Evolutionary conservation across 1,140 invertebrate genomes (phyloP).

Genomic region (Drosophila leontia): DNA sequence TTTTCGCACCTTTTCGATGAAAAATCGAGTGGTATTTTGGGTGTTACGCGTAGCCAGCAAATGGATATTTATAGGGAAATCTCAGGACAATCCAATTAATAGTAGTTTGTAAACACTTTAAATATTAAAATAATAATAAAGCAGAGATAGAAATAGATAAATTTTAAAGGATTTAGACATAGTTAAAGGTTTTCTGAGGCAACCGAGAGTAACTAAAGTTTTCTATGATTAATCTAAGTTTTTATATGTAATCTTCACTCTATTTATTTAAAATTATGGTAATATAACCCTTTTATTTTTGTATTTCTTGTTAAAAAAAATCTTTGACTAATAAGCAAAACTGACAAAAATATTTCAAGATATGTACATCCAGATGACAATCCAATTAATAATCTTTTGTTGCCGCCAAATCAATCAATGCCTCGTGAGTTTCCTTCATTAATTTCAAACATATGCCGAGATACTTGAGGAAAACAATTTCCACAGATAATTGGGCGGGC

Average conservation of each 20-base stretch:
- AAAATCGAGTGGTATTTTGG: slow-evolving; percentile 14
- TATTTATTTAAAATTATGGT: too few relatives aligned
- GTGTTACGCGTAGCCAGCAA: slow-evolving; percentile 11
- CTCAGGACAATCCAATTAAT: slow-evolving; percentile 51
- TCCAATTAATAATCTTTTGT: slow-evolving; percentile 50
- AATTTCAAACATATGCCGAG: slow-evolving; percentile 63
- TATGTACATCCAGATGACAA: not conserved
- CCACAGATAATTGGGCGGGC: slow-evolving; percentile 63
- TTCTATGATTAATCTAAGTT: not conserved
- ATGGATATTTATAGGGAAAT: slow-evolving; percentile 14
- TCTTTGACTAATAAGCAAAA: not conserved
- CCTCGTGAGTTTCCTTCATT: slow-evolving; percentile 33
- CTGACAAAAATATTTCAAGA: slow-evolving; percentile 25
- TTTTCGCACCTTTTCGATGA: slow-evolving; percentile 71
- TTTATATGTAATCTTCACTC: not conserved
- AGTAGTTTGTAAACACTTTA: slow-evolving; percentile 8
- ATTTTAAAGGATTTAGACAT: not conserved
- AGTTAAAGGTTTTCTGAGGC: not conserved
- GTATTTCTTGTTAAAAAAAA: not conserved
- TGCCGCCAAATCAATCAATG: slow-evolving; percentile 63
- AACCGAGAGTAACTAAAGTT: too few relatives aligned
- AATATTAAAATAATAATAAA: not conserved
- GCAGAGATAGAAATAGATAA: accelerated
- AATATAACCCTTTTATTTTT: not conserved
- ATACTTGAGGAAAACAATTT: slow-evolving; percentile 46